phyloP scores from a whole-genome alignment of 35 echinoderm and acorn worm species.

The Acanthaster planci region DNA sequence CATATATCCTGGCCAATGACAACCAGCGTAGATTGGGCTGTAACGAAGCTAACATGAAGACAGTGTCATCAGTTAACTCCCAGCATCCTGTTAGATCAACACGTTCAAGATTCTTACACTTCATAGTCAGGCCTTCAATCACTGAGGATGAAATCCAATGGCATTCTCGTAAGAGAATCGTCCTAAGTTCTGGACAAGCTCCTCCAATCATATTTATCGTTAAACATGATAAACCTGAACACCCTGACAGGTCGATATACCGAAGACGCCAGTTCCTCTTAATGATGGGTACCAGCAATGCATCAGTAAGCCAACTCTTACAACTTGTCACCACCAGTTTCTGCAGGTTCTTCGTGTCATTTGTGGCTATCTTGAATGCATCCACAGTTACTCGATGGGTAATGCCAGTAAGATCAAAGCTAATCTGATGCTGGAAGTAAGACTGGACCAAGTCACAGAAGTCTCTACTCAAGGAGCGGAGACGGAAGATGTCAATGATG shows the following conservation, averaged over 20 bases:
- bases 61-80: conserved; percentile 57
- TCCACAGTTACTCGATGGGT: background rate
- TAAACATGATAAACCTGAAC: conserved; percentile 41
- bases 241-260: conserved; percentile 41
- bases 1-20: conserved; percentile 63
- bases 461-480: conserved; percentile 45
- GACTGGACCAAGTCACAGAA: conserved; percentile 48
- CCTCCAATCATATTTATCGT: conserved; percentile 36
- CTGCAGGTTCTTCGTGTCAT: conserved; percentile 14
- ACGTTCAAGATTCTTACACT: conserved; percentile 52
- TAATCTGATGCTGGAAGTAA: conserved; percentile 14
- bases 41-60: conserved; percentile 32
- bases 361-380: conserved; percentile 38
- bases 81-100: conserved; percentile 65
- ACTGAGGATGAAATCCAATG: conserved; percentile 47
- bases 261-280: conserved; percentile 37
- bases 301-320: conserved; percentile 63
- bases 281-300: conserved; percentile 42
- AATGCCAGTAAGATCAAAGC: conserved; percentile 30
- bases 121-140: conserved; percentile 34
- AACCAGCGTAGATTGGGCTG: conserved; percentile 44
- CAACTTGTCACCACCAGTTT: conserved; percentile 40
- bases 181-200: conserved; percentile 37
- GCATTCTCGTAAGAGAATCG: conserved; percentile 51
- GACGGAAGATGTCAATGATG: conserved; percentile 47